phyloP scores from a whole-genome alignment of 2,113 vertebrate genomes.

The Thunnus maccoyii region DNA sequence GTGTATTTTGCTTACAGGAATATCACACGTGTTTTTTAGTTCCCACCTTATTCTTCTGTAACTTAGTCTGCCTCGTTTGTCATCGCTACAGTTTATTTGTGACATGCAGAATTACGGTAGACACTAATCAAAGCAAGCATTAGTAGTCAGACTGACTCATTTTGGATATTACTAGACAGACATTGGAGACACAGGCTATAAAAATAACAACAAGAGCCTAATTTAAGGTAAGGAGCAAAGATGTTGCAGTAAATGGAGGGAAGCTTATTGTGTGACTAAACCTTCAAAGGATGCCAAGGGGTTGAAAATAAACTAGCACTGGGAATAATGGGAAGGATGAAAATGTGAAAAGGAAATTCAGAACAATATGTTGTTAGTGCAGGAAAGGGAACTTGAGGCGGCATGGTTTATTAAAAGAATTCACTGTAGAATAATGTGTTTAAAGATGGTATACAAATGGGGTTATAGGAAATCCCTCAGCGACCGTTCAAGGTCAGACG shows the following conservation, averaged over 20 bases:
- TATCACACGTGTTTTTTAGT: not conserved
- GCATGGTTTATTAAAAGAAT: slow-evolving; percentile 73
- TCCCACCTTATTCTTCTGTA: not conserved
- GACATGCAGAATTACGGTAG: not conserved
- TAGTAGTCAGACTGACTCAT: slow-evolving; percentile 50
- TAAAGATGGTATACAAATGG: slow-evolving; percentile 47
- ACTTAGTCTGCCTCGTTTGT: no score
- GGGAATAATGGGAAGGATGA: slow-evolving; percentile 71
- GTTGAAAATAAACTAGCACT: slow-evolving; percentile 63
- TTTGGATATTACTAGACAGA: slow-evolving; percentile 30
- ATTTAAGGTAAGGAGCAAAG: slow-evolving; percentile 44
- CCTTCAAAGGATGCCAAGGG: slow-evolving; percentile 58
- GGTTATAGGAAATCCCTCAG: slow-evolving; percentile 68
- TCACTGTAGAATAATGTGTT: slow-evolving; percentile 42
- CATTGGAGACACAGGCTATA: slow-evolving; percentile 6
- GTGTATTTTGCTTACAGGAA: not conserved
- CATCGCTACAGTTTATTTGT: not conserved
- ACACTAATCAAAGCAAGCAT: slow-evolving; percentile 5
- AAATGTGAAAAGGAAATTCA: slow-evolving; percentile 70
- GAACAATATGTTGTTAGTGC: slow-evolving; percentile 65
- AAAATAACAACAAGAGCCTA: slow-evolving; percentile 31
- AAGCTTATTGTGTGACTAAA: slow-evolving; percentile 67
- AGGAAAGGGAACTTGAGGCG: slow-evolving; percentile 63
- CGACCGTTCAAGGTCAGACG: slow-evolving; percentile 45
- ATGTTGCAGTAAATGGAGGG: slow-evolving; percentile 63